phyloP scores from a whole-genome alignment of 2,797 vertebrate species.

The Malacoctenus gilli region DNA sequence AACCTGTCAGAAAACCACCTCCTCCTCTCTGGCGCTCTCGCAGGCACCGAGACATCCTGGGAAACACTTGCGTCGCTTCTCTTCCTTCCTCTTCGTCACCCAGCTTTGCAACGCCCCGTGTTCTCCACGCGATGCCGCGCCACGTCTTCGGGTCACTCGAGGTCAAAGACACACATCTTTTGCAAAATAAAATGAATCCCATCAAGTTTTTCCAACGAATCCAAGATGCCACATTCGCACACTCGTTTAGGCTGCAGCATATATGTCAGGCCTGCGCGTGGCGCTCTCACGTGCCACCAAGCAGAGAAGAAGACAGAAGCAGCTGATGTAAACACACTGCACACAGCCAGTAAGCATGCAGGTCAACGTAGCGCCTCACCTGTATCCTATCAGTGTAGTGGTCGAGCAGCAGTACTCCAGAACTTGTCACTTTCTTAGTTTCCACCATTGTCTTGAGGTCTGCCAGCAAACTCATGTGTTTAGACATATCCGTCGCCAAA shows the following conservation, averaged over 20 bases:
- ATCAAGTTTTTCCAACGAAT: too few species aligned
- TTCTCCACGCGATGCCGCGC: not conserved
- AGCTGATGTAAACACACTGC: too few species aligned
- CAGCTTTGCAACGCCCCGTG: not conserved
- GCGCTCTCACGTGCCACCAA: too few species aligned
- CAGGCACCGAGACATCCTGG: not conserved
- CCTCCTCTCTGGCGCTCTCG: not conserved
- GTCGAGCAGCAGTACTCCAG: constrained; percentile 92
- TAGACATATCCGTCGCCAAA: constrained; percentile 96
- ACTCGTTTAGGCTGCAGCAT: too few species aligned
- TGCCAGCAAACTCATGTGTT: constrained; percentile 95
- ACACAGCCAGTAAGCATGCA: too few species aligned
- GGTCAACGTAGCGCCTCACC: constrained; percentile 75
- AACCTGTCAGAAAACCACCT: constrained; percentile 5
- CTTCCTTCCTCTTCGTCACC: not conserved
- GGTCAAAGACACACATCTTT: constrained; percentile 5
- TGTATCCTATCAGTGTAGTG: constrained; percentile 95
- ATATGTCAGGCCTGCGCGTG: too few species aligned
- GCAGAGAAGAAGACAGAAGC: too few species aligned
- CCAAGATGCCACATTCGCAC: too few species aligned
- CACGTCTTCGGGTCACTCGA: not conserved
- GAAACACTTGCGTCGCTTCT: not conserved
- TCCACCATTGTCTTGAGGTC: constrained; percentile 98
- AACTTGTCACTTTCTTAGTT: constrained; percentile 96
- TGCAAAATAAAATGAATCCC: too few species aligned